Evolutionary conservation across 2,888 invertebrate genomes (phyloP).

Genomic region (Taphrorychus bicolor): DNA sequence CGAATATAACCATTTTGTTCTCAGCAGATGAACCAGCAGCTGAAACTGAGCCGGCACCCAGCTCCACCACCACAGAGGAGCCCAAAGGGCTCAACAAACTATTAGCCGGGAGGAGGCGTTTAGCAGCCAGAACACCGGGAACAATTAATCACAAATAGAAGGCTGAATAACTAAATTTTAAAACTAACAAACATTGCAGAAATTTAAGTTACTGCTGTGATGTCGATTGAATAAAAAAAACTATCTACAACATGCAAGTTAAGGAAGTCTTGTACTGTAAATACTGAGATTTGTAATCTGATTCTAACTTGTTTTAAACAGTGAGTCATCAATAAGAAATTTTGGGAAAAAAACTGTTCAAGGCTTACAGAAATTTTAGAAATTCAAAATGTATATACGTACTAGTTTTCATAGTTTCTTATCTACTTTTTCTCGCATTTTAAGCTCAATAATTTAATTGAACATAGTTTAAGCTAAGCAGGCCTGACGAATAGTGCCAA

Average conservation of each 20-base stretch:
- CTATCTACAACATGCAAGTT: too few relatives aligned
- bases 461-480: slow-evolving; percentile 15
- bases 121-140: slow-evolving; percentile 66
- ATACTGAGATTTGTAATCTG: too few relatives aligned
- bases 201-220: too few relatives aligned
- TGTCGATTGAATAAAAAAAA: too few relatives aligned
- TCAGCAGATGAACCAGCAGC: slow-evolving; percentile 47
- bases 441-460: slow-evolving; percentile 5
- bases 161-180: slow-evolving; percentile 29
- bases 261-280: too few relatives aligned
- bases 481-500: slow-evolving; percentile 37
- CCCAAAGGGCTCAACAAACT: slow-evolving; percentile 72
- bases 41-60: slow-evolving; percentile 46
- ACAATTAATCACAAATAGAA: slow-evolving; percentile 44
- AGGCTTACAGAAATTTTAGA: too few relatives aligned
- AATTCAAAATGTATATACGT: too few relatives aligned
- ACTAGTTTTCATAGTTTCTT: too few relatives aligned
- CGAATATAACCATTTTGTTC: neutral
- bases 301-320: too few relatives aligned
- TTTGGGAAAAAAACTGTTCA: too few relatives aligned
- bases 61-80: slow-evolving; percentile 55
- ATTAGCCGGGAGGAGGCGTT: slow-evolving; percentile 73
- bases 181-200: neutral
- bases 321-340: too few relatives aligned
- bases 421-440: too few relatives aligned